Percentiles rank a stretch among this genome's conserved stretches.
Evolutionary conservation across 2,797 vertebrate species (phyloP).

Genomic region (Dendrocincla fuliginosa): DNA sequence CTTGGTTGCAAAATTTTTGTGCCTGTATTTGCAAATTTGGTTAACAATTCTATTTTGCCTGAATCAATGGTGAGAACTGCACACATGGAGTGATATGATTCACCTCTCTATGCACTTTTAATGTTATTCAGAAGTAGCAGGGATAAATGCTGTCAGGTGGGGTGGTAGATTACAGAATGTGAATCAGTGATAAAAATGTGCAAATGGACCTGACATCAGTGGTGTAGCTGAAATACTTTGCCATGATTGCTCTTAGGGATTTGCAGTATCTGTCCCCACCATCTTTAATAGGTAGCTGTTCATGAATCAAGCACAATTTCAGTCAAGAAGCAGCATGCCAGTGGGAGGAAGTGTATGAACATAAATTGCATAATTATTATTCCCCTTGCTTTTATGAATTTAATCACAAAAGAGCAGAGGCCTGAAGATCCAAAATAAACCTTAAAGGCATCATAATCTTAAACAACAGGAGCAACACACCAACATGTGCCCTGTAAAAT

Average conservation of each 20-base stretch:
- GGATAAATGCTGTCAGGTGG: conserved; percentile 7
- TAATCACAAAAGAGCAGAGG: conserved; percentile 46
- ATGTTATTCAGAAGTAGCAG: neutral
- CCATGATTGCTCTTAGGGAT: conserved; percentile 9
- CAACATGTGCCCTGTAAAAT: neutral
- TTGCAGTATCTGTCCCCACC: neutral
- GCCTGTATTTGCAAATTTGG: neutral
- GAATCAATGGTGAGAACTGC: neutral
- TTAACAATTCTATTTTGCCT: conserved; percentile 9
- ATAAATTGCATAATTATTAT: conserved; percentile 52
- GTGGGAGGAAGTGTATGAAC: conserved; percentile 43
- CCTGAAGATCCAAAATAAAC: conserved; percentile 9
- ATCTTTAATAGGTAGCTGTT: conserved; percentile 36
- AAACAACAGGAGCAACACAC: neutral
- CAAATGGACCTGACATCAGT: conserved; percentile 35
- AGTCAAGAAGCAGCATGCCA: conserved; percentile 21
- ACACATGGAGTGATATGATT: neutral
- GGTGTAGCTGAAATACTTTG: conserved; percentile 27
- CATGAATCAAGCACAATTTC: conserved; percentile 53
- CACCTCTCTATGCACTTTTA: neutral
- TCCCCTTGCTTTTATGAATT: conserved; percentile 29
- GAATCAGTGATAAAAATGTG: conserved; percentile 45
- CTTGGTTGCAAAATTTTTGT: neutral
- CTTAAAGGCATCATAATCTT: conserved; percentile 11
- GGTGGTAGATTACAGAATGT: conserved; percentile 9